Evolutionary conservation across 2,888 invertebrate species (phyloP).

Genomic region (Xestia ashworthii): DNA sequence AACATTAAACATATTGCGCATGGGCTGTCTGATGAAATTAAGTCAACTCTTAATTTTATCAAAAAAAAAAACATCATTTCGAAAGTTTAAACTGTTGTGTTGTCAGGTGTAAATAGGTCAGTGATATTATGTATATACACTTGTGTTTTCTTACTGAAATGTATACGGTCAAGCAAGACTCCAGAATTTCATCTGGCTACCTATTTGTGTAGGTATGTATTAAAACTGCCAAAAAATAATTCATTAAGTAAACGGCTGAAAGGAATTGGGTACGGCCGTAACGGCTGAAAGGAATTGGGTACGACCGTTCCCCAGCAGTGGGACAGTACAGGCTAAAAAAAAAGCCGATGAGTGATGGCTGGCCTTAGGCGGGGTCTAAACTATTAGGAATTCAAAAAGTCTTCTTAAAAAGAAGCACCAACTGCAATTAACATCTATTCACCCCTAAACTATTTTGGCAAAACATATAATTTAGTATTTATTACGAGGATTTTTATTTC

Average conservation of each 20-base stretch:
- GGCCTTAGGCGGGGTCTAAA: not conserved
- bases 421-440: conserved; percentile 6
- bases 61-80: not conserved
- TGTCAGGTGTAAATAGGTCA: no score
- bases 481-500: conserved; percentile 32
- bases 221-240: not conserved
- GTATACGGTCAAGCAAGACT: no score
- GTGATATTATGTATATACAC: no score
- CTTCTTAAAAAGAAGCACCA: not conserved
- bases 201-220: not conserved
- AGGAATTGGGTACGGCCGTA: no score
- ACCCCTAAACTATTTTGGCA: conserved; percentile 5
- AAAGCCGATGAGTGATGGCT: no score
- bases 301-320: no score
- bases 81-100: no score
- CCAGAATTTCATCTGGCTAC: not conserved
- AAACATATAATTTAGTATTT: conserved; percentile 7
- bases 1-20: no score
- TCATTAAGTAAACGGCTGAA: not conserved
- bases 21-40: no score
- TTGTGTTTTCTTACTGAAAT: no score
- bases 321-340: no score
- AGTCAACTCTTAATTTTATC: no score
- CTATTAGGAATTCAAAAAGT: not conserved
- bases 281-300: not conserved